Percentiles rank a stretch among this genome's conserved stretches.
Conservation (phyloP, 2,888 invertebrate genomes). For the Argyresthia albistria region DNA sequence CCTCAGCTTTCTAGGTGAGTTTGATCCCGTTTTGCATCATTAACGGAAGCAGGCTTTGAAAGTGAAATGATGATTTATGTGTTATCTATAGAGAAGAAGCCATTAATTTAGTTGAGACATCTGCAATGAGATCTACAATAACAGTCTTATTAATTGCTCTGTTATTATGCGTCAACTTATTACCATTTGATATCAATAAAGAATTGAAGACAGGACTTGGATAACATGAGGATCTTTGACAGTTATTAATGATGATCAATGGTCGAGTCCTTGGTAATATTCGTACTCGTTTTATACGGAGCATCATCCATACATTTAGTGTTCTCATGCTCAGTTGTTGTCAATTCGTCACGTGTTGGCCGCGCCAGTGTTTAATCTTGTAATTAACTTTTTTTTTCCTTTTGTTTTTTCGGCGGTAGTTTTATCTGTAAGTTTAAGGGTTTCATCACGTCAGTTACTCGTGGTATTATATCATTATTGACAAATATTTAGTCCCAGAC, state of each 20-base stretch:
- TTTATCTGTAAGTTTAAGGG: no score
- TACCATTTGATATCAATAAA: constrained; percentile 13
- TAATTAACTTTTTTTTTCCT: no score
- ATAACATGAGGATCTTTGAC: constrained; percentile 12
- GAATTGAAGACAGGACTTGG: background rate
- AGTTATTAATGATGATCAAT: constrained; percentile 12
- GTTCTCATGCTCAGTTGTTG: no score
- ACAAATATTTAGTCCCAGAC: no score
- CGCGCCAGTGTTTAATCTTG: no score
- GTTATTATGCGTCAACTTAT: constrained; percentile 10
- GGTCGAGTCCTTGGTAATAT: background rate
- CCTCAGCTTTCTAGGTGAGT: constrained; percentile 67
- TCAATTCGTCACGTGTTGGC: no score
- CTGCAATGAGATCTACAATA: background rate
- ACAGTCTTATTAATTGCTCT: constrained; percentile 12
- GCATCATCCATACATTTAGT: no score
- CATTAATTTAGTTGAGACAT: background rate
- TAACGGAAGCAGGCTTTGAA: background rate
- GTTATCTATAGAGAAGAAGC: background rate
- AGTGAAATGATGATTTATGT: background rate
- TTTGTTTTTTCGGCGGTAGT: no score
- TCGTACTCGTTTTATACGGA: no score
- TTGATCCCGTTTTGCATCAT: constrained; percentile 1
- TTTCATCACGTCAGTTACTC: no score
- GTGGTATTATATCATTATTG: no score